Conservation (phyloP, 2,797 vertebrate genomes). For the Hafferia zeledoni region DNA sequence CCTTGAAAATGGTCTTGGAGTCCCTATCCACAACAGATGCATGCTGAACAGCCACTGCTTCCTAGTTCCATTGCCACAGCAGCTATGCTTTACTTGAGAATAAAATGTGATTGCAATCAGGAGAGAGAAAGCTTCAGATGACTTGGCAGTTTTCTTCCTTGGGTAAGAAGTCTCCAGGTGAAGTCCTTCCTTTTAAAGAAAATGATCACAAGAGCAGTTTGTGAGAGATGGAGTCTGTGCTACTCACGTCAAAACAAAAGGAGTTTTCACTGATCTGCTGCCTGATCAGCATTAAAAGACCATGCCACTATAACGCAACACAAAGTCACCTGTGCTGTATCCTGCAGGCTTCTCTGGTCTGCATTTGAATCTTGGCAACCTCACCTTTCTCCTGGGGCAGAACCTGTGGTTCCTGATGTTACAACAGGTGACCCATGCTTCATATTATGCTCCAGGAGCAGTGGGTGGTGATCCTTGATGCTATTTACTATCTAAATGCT, state of each 20-base stretch:
- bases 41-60: neutral
- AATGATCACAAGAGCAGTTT: slow-evolving; percentile 17
- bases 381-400: neutral
- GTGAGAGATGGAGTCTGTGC: neutral
- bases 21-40: neutral
- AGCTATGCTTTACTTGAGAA: neutral
- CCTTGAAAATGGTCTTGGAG: neutral
- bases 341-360: neutral
- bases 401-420: neutral
- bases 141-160: slow-evolving; percentile 3
- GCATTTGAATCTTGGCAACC: neutral
- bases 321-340: neutral
- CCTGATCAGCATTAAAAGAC: slow-evolving; percentile 12
- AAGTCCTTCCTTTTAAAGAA: slow-evolving; percentile 14
- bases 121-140: slow-evolving; percentile 25
- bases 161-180: neutral
- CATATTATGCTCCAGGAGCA: neutral
- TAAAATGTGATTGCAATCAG: slow-evolving; percentile 38
- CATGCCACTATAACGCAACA: neutral
- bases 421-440: neutral
- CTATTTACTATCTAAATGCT: neutral
- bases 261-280: neutral
- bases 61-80: neutral
- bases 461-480: neutral
- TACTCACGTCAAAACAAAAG: neutral